phyloP scores from a whole-genome alignment of 2,888 invertebrate genomes.

The Fragum whitleyi region DNA sequence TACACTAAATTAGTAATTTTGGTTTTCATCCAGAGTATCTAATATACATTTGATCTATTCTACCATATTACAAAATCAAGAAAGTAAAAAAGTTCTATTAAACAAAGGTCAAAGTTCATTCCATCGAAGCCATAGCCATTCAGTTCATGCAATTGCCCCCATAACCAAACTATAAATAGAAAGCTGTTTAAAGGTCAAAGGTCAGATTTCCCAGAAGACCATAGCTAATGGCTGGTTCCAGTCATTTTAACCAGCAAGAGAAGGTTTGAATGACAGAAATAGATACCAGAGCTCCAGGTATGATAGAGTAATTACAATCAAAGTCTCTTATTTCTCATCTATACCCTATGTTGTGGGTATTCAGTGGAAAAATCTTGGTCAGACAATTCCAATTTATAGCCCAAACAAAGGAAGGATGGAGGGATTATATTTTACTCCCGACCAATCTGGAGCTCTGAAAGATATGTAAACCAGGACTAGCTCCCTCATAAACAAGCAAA shows the following conservation, averaged over 20 bases:
- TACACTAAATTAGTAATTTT: too few species aligned
- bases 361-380: too few species aligned
- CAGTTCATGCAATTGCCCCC: conserved; percentile 67
- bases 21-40: background rate
- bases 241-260: conserved; percentile 25
- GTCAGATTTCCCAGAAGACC: conserved; percentile 26
- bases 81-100: conserved; percentile 49
- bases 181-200: conserved; percentile 45
- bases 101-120: conserved; percentile 54
- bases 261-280: background rate
- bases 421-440: too few species aligned
- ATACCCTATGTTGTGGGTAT: too few species aligned
- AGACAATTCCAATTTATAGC: too few species aligned
- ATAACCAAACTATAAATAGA: conserved; percentile 64
- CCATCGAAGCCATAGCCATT: conserved; percentile 65
- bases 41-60: conserved; percentile 19
- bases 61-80: conserved; percentile 58
- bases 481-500: too few species aligned
- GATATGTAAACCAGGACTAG: too few species aligned
- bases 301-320: too few species aligned
- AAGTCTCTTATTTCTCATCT: too few species aligned
- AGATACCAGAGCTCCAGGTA: background rate
- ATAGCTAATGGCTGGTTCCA: conserved; percentile 18
- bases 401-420: too few species aligned
- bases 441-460: too few species aligned